These are phyloP conservation scores for Chionis minor DNA, from an alignment of 2,113 vertebrate genomes.

Conservation along the genomic window DNA sequence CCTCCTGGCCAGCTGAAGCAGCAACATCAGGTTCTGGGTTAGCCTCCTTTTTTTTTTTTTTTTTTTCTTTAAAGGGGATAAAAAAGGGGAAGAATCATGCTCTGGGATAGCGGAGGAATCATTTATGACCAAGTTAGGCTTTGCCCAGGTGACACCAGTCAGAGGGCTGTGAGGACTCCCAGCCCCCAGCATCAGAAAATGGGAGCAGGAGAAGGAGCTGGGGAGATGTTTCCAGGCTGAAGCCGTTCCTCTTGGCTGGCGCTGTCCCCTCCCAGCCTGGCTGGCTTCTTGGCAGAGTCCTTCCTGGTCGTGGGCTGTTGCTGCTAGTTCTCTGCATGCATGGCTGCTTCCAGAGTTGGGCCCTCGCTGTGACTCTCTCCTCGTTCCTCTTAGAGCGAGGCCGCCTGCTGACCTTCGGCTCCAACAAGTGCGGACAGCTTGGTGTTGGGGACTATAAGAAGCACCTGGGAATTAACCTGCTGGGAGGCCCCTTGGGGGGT, in stretches of 20 bases:
- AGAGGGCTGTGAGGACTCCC: background rate
- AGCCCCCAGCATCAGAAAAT: background rate
- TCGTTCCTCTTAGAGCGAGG: constrained; percentile 82
- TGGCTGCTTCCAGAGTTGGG: background rate
- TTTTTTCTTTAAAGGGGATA: background rate
- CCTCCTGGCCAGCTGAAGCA: constrained; percentile 3
- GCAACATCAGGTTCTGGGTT: background rate
- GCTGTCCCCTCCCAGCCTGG: background rate
- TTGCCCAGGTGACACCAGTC: background rate
- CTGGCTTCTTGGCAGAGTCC: background rate
- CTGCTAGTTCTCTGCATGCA: background rate
- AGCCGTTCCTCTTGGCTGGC: background rate
- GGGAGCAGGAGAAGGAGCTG: background rate
- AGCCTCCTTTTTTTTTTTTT: background rate
- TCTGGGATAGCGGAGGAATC: background rate
- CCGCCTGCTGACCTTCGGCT: constrained; percentile 92
- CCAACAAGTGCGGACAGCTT: constrained; percentile 95
- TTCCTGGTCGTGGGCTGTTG: background rate
- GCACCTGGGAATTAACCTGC: constrained; percentile 89
- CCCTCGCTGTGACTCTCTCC: background rate
- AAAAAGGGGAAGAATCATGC: background rate
- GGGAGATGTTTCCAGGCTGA: background rate
- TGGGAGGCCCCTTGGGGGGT: constrained; percentile 91
- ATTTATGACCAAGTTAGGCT: background rate
- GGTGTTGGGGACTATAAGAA: constrained; percentile 97